Conservation (phyloP, 2,888 invertebrate species). For the Lycaena phlaeas region DNA sequence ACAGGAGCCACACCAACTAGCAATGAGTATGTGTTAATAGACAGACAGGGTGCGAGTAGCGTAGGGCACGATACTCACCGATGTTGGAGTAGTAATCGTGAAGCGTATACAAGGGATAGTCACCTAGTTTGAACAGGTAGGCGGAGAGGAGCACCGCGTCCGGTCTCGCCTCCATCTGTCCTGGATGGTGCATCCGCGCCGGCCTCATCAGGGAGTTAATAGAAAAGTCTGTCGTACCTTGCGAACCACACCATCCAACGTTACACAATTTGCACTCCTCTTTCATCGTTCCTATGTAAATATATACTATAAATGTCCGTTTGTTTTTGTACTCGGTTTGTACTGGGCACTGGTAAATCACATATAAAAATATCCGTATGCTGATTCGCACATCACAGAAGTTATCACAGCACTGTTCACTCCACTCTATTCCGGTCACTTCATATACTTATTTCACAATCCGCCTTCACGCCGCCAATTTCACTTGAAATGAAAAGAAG, state of each 20-base stretch:
- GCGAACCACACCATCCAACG: constrained; percentile 54
- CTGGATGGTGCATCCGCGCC: constrained; percentile 44
- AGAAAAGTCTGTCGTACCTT: constrained; percentile 58
- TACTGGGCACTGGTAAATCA: constrained; percentile 72
- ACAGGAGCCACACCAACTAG: constrained; percentile 10
- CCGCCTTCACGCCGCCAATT: constrained; percentile 26
- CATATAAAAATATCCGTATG: constrained; percentile 69
- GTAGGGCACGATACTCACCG: constrained; percentile 62
- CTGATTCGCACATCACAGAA: constrained; percentile 66
- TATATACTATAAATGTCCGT: no score
- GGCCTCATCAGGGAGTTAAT: constrained; percentile 66
- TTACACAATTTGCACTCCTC: constrained; percentile 68
- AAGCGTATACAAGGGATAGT: constrained; percentile 66
- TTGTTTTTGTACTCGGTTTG: constrained; percentile 73
- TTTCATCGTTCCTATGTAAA: no score
- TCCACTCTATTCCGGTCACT: constrained; percentile 37
- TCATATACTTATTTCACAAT: constrained; percentile 12
- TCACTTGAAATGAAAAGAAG: constrained; percentile 15
- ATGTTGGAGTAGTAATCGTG: constrained; percentile 51
- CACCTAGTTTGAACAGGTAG: constrained; percentile 72
- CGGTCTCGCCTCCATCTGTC: constrained; percentile 50
- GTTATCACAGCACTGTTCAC: constrained; percentile 65
- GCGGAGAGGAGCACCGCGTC: constrained; percentile 64
- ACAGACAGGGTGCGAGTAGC: no score
- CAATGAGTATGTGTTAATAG: no score